phyloP scores from a whole-genome alignment of 2,797 vertebrate species.

The Dryobates pubescens region DNA sequence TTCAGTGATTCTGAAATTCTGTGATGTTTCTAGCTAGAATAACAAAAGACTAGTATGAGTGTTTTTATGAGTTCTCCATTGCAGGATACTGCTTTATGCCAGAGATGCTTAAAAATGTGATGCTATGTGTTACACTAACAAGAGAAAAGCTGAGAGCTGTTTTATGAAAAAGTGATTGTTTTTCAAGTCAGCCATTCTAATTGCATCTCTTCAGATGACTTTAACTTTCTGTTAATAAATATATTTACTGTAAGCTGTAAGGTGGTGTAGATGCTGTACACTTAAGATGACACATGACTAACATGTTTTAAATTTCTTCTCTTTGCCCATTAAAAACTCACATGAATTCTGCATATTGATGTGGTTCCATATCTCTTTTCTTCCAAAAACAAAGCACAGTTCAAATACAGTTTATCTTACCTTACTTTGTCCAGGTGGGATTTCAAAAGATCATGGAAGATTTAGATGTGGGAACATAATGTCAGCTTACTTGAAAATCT shows the following conservation, averaged over 20 bases:
- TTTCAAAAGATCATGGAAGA: not conserved
- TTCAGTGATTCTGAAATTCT: too few relatives aligned
- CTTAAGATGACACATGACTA: not conserved
- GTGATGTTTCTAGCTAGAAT: not conserved
- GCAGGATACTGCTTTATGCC: not conserved
- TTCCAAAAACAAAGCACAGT: not conserved
- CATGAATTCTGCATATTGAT: not conserved
- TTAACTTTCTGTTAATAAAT: not conserved
- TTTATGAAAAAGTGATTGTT: not conserved
- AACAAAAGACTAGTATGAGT: rapidly evolving
- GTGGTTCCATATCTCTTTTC: not conserved
- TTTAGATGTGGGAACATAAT: not conserved
- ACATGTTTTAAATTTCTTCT: not conserved
- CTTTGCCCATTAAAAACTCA: not conserved
- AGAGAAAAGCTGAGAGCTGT: not conserved
- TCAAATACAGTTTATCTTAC: not conserved
- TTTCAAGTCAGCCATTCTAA: not conserved
- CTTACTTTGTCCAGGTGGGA: not conserved
- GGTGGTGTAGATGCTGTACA: not conserved
- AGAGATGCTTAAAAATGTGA: not conserved
- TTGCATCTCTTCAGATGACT: not conserved
- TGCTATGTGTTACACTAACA: not conserved
- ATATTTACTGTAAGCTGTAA: not conserved
- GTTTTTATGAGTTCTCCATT: not conserved
- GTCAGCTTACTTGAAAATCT: not conserved